Conservation (phyloP, 1,140 invertebrate genomes). For the Hyphantria cunea region DNA sequence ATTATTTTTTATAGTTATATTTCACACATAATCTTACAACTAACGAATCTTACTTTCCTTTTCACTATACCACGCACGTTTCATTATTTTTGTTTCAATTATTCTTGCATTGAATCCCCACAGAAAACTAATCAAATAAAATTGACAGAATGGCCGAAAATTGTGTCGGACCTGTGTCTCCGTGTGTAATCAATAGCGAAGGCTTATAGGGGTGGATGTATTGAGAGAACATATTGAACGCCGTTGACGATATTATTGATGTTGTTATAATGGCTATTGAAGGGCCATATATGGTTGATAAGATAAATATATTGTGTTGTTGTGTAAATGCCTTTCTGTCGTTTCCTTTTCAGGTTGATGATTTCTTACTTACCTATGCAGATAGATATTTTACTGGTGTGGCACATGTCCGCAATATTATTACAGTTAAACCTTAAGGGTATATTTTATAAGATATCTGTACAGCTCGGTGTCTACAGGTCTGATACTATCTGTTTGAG, state of each 20-base stretch:
- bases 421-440: too few relatives aligned
- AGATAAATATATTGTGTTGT: neutral
- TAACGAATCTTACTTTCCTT: too few relatives aligned
- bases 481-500: too few relatives aligned
- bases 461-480: too few relatives aligned
- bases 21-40: neutral
- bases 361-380: too few relatives aligned
- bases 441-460: too few relatives aligned
- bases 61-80: neutral
- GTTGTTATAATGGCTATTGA: slow-evolving; percentile 13
- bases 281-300: neutral
- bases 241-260: slow-evolving; percentile 20
- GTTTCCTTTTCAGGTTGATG: too few relatives aligned
- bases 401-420: too few relatives aligned
- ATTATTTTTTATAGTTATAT: slow-evolving; percentile 2
- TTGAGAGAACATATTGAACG: slow-evolving; percentile 13
- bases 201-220: slow-evolving; percentile 26
- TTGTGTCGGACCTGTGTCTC: slow-evolving; percentile 36
- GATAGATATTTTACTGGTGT: too few relatives aligned
- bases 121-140: slow-evolving; percentile 35
- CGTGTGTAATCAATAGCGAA: slow-evolving; percentile 35
- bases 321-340: neutral
- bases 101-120: slow-evolving; percentile 17
- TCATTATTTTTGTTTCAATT: slow-evolving; percentile 18
- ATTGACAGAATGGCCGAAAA: slow-evolving; percentile 37